Evolutionary conservation across 35 echinoderm and acorn worm genomes (phyloP), one percentile per base, ranked within the genome.

Genomic region (Holothuria glaberrima): DNA sequence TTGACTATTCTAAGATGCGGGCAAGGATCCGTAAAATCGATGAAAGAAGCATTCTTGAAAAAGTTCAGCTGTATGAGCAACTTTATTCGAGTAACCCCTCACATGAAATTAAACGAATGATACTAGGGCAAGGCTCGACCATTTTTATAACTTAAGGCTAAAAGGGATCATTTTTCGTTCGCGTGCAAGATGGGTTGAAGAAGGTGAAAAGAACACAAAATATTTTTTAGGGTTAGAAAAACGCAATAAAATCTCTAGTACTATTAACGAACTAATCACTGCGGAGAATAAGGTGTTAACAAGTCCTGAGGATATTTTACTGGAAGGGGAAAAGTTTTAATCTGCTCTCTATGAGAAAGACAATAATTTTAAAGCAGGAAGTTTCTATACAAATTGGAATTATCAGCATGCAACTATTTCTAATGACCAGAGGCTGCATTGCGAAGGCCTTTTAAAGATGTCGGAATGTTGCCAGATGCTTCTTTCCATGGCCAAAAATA

Each of bases 101-200:
- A 17, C 26, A 20, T 22, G 62, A 70, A 36, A 41, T 27, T 22
- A 20, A 31, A 46, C 9, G 33, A 21, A 68, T 6, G 61, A 64
- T 20, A 62, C 85, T 41, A 33, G 30, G 18, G 34, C 30, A 38
- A 30, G 70, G 9, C 44, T 70, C 14, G 10, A 14, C 7, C 30
- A 18, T 3, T 52, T 46, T 87, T 69, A 69, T 36, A 28, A 87
- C 67, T 86, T 46, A 29, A 87, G 65, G 63, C 66, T 87, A 10
- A 20, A 87, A 24, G 85, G 85, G 5, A 87, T 31, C 12, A 87
- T 87, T 27, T 50, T 87, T 44, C 21, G 59, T n/a, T 86, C 83
- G 20, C 29, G 85, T 66, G 85, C 38, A 20, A 21, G 66, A 28
- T 87, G 85, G 85, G 31, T 32, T 45, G 85, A 86, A 18, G 85